Evolutionary conservation across 2,113 vertebrate species (phyloP).

Genomic region (western clawed frog (Xenopus tropicalis)): UCB_Xtro_10.0 CM004447.2:121261501-121262000

Average conservation of each 20-base stretch:
- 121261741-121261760: conserved; percentile 41
- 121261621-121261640: conserved; percentile 3
- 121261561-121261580: background rate
- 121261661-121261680: conserved; percentile 21
- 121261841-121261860: conserved; percentile 44
- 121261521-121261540: background rate
- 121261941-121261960: conserved; percentile 11
- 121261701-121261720: conserved; percentile 29
- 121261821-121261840: conserved; percentile 46
- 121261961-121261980: background rate
- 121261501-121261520: background rate
- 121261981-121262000: background rate
- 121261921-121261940: conserved; percentile 34
- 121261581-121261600: conserved; percentile 17
- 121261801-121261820: conserved; percentile 44
- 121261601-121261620: background rate
- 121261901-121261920: conserved; percentile 29
- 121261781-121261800: conserved; percentile 35
- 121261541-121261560: background rate
- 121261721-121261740: conserved; percentile 40
- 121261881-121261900: conserved; percentile 33
- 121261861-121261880: conserved; percentile 38
- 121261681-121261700: conserved; percentile 40
- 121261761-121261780: conserved; percentile 35
- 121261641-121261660: conserved; percentile 19